Conservation (phyloP, 2,113 vertebrate species). For the Bujurquina vittata region DNA sequence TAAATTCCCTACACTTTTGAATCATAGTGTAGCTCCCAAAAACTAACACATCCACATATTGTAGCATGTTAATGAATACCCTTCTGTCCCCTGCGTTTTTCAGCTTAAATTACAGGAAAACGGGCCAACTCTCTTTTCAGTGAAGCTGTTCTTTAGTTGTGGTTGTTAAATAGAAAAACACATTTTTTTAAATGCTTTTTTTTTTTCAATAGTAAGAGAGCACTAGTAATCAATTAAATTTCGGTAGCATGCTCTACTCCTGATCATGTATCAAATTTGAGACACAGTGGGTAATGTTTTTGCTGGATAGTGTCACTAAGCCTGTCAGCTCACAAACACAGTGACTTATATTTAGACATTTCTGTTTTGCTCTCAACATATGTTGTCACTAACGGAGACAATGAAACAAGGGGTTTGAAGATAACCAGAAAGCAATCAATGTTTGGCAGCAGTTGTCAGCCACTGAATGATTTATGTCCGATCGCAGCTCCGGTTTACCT, state of each 20-base stretch:
- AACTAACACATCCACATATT: slow-evolving; percentile 15
- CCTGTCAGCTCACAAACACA: slow-evolving; percentile 4
- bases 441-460: slow-evolving; percentile 64
- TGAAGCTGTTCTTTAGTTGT: slow-evolving; percentile 8
- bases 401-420: slow-evolving; percentile 68
- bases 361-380: slow-evolving; percentile 50
- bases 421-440: slow-evolving; percentile 75
- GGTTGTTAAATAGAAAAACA: slow-evolving; percentile 20
- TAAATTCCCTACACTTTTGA: slow-evolving; percentile 1
- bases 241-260: background rate
- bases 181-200: background rate
- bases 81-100: slow-evolving; percentile 19
- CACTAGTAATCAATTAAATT: slow-evolving; percentile 5
- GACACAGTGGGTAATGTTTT: background rate
- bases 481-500: slow-evolving; percentile 51
- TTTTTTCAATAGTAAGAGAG: background rate
- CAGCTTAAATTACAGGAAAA: slow-evolving; percentile 35
- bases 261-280: slow-evolving; percentile 28
- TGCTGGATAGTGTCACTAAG: background rate
- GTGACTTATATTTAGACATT: slow-evolving; percentile 42
- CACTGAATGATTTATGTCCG: slow-evolving; percentile 75
- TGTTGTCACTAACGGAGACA: slow-evolving; percentile 53
- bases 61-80: slow-evolving; percentile 29
- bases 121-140: slow-evolving; percentile 31
- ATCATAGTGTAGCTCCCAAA: background rate